Evolutionary conservation across 2,797 vertebrate genomes (phyloP).

Genomic region (Philypnodon macrostomus): DNA sequence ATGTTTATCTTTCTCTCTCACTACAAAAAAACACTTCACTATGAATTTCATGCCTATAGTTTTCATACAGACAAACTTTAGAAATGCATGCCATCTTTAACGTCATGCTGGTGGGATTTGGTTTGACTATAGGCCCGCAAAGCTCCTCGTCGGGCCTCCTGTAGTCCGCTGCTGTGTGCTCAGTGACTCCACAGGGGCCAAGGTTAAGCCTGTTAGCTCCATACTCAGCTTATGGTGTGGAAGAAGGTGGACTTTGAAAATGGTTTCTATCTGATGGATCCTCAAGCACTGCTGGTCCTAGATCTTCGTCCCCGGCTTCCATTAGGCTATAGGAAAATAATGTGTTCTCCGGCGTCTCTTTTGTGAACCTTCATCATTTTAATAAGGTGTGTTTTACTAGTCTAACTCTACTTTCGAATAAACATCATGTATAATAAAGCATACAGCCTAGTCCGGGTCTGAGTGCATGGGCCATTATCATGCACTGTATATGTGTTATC

Average conservation of each 20-base stretch:
- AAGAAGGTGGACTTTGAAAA: slow-evolving; percentile 23
- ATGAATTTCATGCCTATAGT: too few relatives aligned
- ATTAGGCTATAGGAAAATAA: slow-evolving; percentile 42
- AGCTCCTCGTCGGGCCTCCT: slow-evolving; percentile 27
- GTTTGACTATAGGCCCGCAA: slow-evolving; percentile 13
- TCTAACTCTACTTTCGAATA: slow-evolving; percentile 53
- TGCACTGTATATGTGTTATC: slow-evolving; percentile 33
- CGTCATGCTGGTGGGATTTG: slow-evolving; percentile 13
- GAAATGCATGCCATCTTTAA: slow-evolving; percentile 31
- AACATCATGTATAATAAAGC: slow-evolving; percentile 57
- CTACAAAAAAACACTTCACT: too few relatives aligned
- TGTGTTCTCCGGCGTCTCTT: slow-evolving; percentile 46
- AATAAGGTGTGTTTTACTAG: slow-evolving; percentile 64
- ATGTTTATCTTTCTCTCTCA: too few relatives aligned
- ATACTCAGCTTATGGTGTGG: slow-evolving; percentile 22
- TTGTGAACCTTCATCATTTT: slow-evolving; percentile 61
- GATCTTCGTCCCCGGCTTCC: slow-evolving; percentile 30
- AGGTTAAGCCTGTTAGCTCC: slow-evolving; percentile 60
- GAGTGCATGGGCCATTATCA: slow-evolving; percentile 29
- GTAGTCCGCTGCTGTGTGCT: too few relatives aligned
- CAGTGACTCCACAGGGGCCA: slow-evolving; percentile 45
- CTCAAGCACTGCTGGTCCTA: slow-evolving; percentile 4
- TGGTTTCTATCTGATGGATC: slow-evolving; percentile 26
- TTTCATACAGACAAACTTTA: slow-evolving; percentile 26
- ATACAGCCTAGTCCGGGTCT: slow-evolving; percentile 28